Percentiles rank a stretch among this genome's conserved stretches.
Conservation (phyloP, 2,888 invertebrate species). For the Spisula solida region DNA sequence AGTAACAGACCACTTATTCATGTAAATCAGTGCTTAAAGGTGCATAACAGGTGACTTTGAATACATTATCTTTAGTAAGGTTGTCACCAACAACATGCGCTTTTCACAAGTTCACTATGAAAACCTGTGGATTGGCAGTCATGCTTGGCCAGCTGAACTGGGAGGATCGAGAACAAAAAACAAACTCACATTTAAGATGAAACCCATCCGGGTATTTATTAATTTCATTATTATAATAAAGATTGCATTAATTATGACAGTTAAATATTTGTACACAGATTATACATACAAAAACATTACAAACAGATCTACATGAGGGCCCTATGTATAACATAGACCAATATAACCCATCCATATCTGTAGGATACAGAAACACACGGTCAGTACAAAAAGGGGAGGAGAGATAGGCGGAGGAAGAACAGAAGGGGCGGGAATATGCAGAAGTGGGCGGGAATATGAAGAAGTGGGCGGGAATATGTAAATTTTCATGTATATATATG, state of each 20-base stretch:
- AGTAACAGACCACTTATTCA: too few relatives aligned
- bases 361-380: neutral
- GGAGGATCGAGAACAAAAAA: too few relatives aligned
- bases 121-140: too few relatives aligned
- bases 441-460: neutral
- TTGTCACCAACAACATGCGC: too few relatives aligned
- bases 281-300: conserved; percentile 13
- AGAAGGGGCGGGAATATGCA: neutral
- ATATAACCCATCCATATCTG: neutral
- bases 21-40: too few relatives aligned
- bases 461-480: too few relatives aligned
- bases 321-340: neutral
- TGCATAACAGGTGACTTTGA: too few relatives aligned
- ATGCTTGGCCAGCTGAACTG: too few relatives aligned
- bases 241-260: conserved; percentile 48
- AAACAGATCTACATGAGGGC: neutral
- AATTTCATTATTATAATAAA: conserved; percentile 46
- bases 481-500: too few relatives aligned
- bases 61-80: too few relatives aligned
- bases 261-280: conserved; percentile 35
- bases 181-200: conserved; percentile 24
- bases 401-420: too few relatives aligned
- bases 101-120: too few relatives aligned
- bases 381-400: neutral
- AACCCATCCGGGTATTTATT: conserved; percentile 26